These are phyloP conservation scores for Scaptomyza reducta DNA, from an alignment of 2,888 invertebrate genomes.

Conservation along the genomic window DNA sequence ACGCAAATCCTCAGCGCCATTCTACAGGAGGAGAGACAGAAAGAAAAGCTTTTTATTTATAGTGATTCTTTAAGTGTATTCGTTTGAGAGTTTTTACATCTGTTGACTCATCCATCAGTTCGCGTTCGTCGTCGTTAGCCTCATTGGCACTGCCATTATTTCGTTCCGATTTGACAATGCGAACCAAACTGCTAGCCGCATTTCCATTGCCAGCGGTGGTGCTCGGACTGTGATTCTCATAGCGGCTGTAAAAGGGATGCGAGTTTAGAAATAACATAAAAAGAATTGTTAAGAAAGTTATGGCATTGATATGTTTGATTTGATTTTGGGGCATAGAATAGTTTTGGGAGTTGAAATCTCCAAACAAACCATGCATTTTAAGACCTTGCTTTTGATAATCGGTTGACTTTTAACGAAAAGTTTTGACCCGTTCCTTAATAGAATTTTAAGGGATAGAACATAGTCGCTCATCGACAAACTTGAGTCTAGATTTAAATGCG, in stretches of 20 bases:
- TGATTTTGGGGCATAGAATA: too few relatives aligned
- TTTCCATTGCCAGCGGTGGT: conserved; percentile 83
- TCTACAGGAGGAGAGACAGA: conserved; percentile 55
- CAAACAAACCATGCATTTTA: too few relatives aligned
- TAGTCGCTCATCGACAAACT: too few relatives aligned
- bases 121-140: conserved; percentile 83
- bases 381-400: too few relatives aligned
- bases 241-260: conserved; percentile 74
- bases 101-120: conserved; percentile 83
- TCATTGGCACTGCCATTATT: conserved; percentile 84
- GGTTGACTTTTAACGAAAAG: too few relatives aligned
- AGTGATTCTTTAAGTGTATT: background rate
- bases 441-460: too few relatives aligned
- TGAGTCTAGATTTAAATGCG: too few relatives aligned
- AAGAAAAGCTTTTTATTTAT: background rate
- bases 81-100: conserved; percentile 60
- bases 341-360: too few relatives aligned
- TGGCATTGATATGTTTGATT: too few relatives aligned
- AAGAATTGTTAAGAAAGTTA: too few relatives aligned
- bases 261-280: background rate
- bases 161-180: conserved; percentile 83
- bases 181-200: conserved; percentile 73
- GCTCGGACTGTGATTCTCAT: conserved; percentile 84
- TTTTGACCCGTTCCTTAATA: too few relatives aligned
- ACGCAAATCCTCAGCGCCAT: conserved; percentile 88